Base-by-base conservation (phyloP, 2,888 invertebrate genomes). In the Galeruca laticollis region DNA sequence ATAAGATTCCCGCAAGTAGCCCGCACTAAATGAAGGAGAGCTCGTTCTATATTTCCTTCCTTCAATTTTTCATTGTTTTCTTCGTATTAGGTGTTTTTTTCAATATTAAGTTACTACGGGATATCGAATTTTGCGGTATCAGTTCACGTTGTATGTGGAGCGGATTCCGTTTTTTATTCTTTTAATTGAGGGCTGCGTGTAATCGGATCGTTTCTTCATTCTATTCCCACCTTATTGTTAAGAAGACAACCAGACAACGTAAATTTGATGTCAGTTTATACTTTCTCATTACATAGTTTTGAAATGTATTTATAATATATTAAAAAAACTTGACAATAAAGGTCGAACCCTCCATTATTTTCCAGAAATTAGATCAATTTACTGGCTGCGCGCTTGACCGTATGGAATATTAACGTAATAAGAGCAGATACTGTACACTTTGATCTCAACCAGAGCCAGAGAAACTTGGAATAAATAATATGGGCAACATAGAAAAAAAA, bases 41-140 rank as follows among this genome's bases (percentile, higher is more conserved):
- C 71, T 77, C 75, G 80, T 83, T 26, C 82, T 77, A 83, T 80
- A 82, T 80, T 82, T 80, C 75, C 79, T 83, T 84, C 84, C 81
- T 70, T 60, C 57, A 71, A 72, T 78, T 79, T 76, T 79, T 77
- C 77, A 72, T 77, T 74, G 70, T 76, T 75, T 77, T 74, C 75
- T 73, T 74, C 71, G 69, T 76, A 73, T 72, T 73, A 77, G 73
- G 70, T 75, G 72, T 74, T 76, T 77, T 80, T 73, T 69, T 77
- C n/a, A 26, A 78, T 78, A 84, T 85, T 81, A 75, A 77, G 76
- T 85, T 85, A 83, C 84, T 75, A 66, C 62, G 72, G 73, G 80
- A 76, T 84, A 83, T 85, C 84, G 75, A 75, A 80, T 85, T 77
- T 82, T 84, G 84, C 83, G 84, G 84, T 81, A 75, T 75, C 73